These are phyloP conservation scores for Dunckerocampus dactyliophorus DNA, from an alignment of 2,113 vertebrate species.

Conservation along the genomic window DNA sequence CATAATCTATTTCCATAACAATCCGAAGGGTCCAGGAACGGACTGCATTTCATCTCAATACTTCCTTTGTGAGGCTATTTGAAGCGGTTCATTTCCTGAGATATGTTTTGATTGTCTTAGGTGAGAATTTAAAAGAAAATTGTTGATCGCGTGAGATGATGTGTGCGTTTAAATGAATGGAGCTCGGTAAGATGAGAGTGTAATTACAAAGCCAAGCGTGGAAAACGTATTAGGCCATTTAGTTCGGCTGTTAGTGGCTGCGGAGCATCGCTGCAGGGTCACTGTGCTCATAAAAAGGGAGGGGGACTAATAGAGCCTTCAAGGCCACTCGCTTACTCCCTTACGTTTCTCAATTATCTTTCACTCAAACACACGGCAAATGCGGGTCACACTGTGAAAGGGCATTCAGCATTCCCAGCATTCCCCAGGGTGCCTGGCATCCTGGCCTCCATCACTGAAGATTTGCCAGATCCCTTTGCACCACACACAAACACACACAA, in stretches of 20 bases:
- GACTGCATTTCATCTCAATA: conserved; percentile 12
- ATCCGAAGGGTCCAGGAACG: too few species aligned
- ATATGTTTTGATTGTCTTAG: conserved; percentile 20
- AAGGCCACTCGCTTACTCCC: conserved; percentile 37
- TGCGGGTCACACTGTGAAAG: conserved; percentile 53
- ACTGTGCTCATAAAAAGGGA: conserved; percentile 22
- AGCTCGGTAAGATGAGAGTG: conserved; percentile 36
- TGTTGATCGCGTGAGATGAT: conserved; percentile 43
- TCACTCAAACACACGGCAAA: conserved; percentile 23
- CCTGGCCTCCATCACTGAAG: conserved; percentile 45
- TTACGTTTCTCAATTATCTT: conserved; percentile 32
- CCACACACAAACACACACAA: conserved; percentile 11
- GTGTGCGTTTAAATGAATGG: conserved; percentile 54
- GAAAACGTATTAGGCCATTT: conserved; percentile 47
- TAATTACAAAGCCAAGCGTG: conserved; percentile 45
- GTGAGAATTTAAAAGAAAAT: conserved; percentile 52
- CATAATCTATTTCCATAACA: too few species aligned
- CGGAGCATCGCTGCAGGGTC: conserved; percentile 8
- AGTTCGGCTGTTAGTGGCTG: conserved; percentile 20
- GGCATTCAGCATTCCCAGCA: conserved; percentile 59
- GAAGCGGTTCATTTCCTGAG: conserved; percentile 30
- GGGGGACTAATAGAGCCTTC: conserved; percentile 32
- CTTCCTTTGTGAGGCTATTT: conserved; percentile 1
- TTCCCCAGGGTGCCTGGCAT: conserved; percentile 58
- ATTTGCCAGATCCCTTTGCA: conserved; percentile 38